Conservation (phyloP, 2,113 vertebrate species). For the Phrynosoma blainvillii region DNA sequence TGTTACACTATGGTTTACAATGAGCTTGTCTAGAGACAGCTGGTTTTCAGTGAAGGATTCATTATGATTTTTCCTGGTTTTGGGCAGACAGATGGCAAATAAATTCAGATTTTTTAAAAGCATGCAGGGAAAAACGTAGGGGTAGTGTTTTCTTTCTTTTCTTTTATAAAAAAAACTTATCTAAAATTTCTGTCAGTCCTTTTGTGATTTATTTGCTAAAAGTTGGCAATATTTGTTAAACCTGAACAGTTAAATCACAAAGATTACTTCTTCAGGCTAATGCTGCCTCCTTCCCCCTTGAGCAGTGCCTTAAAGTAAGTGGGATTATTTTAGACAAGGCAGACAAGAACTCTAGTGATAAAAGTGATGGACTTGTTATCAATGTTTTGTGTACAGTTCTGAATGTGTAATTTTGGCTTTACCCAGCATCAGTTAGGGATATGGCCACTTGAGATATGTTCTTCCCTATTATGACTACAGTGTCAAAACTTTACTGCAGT, state of each 20-base stretch:
- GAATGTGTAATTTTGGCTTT: background rate
- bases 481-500: background rate
- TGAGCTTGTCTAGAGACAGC: background rate
- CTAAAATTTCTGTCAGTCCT: constrained; percentile 51
- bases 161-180: constrained; percentile 45
- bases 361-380: background rate
- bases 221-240: constrained; percentile 59
- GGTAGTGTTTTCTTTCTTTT: too few species aligned
- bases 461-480: background rate
- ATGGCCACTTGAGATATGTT: background rate
- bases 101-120: too few species aligned
- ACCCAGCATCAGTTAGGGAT: background rate
- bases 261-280: background rate
- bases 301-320: constrained; percentile 4
- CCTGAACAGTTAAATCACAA: constrained; percentile 21
- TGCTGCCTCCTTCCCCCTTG: background rate
- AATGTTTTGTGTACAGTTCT: background rate
- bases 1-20: too few species aligned
- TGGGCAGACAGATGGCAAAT: background rate
- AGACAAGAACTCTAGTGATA: background rate
- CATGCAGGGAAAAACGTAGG: too few species aligned
- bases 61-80: background rate
- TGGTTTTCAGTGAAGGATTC: background rate
- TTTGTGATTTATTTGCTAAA: constrained; percentile 50
- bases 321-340: background rate